These are phyloP conservation scores for Marcusenius ussheri DNA, from an alignment of 2,113 vertebrate species.

Conservation along the genomic window DNA sequence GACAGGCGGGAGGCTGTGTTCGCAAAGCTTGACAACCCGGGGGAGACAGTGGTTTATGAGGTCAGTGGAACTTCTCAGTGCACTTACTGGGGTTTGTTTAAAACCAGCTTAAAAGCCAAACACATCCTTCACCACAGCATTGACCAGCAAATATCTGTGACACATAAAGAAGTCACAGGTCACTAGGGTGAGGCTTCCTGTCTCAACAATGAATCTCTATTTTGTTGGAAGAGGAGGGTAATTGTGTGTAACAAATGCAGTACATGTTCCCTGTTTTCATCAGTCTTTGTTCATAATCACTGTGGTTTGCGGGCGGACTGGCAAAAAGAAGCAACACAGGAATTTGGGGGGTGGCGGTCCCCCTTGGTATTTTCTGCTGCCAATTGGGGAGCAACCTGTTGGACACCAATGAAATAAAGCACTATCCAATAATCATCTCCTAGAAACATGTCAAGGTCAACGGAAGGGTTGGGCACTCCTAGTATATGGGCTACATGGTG, in stretches of 20 bases:
- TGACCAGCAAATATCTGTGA: background rate
- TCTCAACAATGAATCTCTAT: background rate
- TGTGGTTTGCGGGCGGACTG: background rate
- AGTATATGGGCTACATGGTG: too few relatives aligned
- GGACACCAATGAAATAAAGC: background rate
- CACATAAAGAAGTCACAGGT: background rate
- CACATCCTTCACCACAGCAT: background rate
- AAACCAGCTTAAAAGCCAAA: background rate
- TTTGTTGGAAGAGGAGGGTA: background rate
- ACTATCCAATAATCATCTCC: background rate
- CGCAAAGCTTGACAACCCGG: constrained; percentile 82
- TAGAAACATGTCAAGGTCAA: background rate
- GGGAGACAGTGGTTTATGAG: constrained; percentile 71
- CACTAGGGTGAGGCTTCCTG: background rate
- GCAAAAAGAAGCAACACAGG: background rate
- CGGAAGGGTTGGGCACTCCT: background rate
- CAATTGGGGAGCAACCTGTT: background rate
- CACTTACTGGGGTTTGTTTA: background rate
- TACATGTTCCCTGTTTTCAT: background rate
- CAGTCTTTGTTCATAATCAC: background rate
- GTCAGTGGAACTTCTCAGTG: constrained; percentile 48
- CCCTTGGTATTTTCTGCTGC: background rate
- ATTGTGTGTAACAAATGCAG: background rate
- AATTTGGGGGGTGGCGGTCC: background rate
- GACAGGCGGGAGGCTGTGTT: constrained; percentile 90